Evolutionary conservation across 2,113 vertebrate species (phyloP).

Genomic region (Otolemur garnettii): DNA sequence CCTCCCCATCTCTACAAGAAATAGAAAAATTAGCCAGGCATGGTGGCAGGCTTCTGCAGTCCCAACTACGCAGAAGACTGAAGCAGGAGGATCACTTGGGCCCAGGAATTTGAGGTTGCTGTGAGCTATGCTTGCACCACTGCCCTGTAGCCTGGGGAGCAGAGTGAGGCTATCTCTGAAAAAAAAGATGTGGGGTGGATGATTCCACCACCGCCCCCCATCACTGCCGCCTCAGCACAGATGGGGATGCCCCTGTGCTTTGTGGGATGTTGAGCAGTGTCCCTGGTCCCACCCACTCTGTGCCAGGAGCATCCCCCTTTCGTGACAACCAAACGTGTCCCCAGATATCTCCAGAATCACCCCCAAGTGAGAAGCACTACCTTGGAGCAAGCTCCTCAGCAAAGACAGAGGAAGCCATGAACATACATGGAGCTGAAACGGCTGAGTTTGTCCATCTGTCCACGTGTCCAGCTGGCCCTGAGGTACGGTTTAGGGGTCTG

Average conservation of each 20-base stretch:
- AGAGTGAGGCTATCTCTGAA: too few species aligned
- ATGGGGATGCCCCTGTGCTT: rapidly evolving
- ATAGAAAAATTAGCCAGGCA: too few species aligned
- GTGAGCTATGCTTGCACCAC: too few species aligned
- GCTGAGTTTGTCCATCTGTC: background rate
- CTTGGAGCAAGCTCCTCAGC: background rate
- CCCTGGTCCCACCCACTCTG: background rate
- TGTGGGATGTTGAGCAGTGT: too few species aligned
- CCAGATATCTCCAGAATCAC: background rate
- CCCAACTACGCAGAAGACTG: too few species aligned
- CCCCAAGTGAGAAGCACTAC: background rate
- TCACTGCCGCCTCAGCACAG: background rate
- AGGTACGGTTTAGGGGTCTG: background rate
- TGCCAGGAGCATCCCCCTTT: background rate
- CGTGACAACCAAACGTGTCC: background rate
- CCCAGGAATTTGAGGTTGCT: too few species aligned
- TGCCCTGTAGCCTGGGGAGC: too few species aligned
- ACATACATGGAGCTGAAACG: background rate
- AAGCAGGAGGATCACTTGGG: too few species aligned
- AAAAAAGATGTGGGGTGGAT: too few species aligned
- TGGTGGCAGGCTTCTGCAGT: too few species aligned
- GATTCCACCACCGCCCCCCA: too few species aligned
- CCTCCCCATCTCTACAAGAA: too few species aligned
- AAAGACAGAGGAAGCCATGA: background rate
- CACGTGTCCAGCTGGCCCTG: background rate